These are phyloP conservation scores for Baccha elongata DNA, from an alignment of 2,888 invertebrate species.

Conservation along the genomic window DNA sequence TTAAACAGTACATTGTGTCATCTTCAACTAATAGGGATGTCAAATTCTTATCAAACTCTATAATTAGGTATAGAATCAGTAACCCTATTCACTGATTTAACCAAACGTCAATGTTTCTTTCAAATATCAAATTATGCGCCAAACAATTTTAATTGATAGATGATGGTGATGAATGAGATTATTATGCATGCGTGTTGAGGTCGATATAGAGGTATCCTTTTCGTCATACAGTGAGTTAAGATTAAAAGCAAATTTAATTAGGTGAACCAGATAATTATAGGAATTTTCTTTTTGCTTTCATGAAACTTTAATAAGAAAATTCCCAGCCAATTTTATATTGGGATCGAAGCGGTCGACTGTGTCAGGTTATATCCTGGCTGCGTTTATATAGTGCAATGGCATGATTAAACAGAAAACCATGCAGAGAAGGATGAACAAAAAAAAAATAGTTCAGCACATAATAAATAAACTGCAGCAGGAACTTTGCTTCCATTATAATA, in stretches of 20 bases:
- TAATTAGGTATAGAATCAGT: too few species aligned
- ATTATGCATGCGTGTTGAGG: not conserved
- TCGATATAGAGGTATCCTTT: not conserved
- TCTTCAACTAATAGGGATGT: too few species aligned
- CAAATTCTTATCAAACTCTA: too few species aligned
- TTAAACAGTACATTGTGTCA: too few species aligned
- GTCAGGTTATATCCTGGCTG: slow-evolving; percentile 53
- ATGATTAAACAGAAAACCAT: slow-evolving; percentile 8
- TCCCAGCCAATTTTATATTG: slow-evolving; percentile 57
- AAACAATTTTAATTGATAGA: slow-evolving; percentile 67
- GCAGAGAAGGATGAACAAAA: not conserved
- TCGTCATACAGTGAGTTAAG: slow-evolving; percentile 8
- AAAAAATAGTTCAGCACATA: slow-evolving; percentile 58
- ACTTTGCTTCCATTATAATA: slow-evolving; percentile 9
- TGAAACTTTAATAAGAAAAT: slow-evolving; percentile 71
- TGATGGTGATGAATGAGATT: slow-evolving; percentile 58
- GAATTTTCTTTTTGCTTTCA: slow-evolving; percentile 43
- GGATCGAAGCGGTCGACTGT: slow-evolving; percentile 45
- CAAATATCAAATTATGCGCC: slow-evolving; percentile 59
- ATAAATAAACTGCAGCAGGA: slow-evolving; percentile 66
- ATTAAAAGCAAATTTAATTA: slow-evolving; percentile 62
- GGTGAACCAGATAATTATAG: slow-evolving; percentile 63
- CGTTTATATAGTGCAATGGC: slow-evolving; percentile 44
- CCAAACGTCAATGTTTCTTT: too few species aligned
- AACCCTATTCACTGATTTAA: slow-evolving; percentile 30